A percentile compares a stretch with the other conserved stretches of the same genome.
Conservation (phyloP, 2,113 vertebrate genomes). For the Tetrao urogallus region DNA sequence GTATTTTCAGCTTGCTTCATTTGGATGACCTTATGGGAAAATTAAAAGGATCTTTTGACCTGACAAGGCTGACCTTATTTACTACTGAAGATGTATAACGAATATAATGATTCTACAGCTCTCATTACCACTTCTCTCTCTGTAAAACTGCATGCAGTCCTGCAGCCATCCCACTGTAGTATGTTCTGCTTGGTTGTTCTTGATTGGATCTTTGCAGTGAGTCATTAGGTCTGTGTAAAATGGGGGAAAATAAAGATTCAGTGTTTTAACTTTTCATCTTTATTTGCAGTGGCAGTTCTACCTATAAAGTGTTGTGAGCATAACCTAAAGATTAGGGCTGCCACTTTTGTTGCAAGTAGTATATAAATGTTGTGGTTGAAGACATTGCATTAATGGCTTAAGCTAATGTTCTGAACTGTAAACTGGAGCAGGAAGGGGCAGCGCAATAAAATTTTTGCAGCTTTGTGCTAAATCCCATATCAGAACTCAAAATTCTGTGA, state of each 20-base stretch:
- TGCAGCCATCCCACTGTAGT: not conserved
- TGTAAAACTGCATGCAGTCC: not conserved
- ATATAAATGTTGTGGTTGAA: not conserved
- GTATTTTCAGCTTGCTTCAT: not conserved
- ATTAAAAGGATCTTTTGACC: not conserved
- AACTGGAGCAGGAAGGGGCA: not conserved
- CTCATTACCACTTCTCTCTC: not conserved
- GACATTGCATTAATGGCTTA: not conserved
- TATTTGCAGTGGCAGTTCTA: not conserved
- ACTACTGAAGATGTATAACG: not conserved
- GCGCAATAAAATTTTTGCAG: not conserved
- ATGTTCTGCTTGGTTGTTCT: not conserved
- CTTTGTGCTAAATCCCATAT: not conserved
- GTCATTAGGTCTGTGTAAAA: not conserved
- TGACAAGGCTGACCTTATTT: not conserved
- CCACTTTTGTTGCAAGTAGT: not conserved
- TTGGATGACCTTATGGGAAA: not conserved
- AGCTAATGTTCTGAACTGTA: not conserved
- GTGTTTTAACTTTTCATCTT: not conserved
- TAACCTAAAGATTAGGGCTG: not conserved
- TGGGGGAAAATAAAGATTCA: not conserved
- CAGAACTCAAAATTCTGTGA: not conserved
- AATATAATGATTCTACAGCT: constrained; percentile 5
- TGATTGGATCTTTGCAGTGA: not conserved
- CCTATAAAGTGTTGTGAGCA: not conserved